Percentiles rank a stretch among this genome's conserved stretches.
phyloP scores from a whole-genome alignment of 2,113 vertebrate species.

The Larimichthys crocea region DNA sequence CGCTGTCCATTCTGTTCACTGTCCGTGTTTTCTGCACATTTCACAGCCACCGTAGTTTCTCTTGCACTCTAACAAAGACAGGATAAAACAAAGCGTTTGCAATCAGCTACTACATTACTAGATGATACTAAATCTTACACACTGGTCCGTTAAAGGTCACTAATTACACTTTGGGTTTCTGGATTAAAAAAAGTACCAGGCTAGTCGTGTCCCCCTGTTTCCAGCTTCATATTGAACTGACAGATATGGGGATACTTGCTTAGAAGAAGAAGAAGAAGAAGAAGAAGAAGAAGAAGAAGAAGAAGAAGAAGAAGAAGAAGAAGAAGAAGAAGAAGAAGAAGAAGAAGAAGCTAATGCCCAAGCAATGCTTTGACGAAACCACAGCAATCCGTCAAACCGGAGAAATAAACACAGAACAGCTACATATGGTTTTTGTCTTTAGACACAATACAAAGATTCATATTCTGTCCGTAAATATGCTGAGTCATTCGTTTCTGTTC shows the following conservation, averaged over 20 bases:
- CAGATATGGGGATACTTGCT: background rate
- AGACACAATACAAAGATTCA: conserved; percentile 23
- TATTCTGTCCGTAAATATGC: conserved; percentile 3
- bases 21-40: too few relatives aligned
- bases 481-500: conserved; percentile 25
- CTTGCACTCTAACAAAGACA: too few relatives aligned
- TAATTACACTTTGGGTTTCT: background rate
- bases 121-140: too few relatives aligned
- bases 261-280: background rate
- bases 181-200: background rate
- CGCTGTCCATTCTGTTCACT: too few relatives aligned
- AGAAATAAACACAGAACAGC: conserved; percentile 17
- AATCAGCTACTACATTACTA: too few relatives aligned
- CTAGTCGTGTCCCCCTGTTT: background rate
- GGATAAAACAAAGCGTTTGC: too few relatives aligned
- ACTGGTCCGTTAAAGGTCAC: background rate
- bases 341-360: background rate
- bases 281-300: too few relatives aligned
- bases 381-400: conserved; percentile 10
- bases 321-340: background rate
- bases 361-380: conserved; percentile 17
- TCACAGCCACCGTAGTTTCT: too few relatives aligned
- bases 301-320: background rate
- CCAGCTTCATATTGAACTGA: background rate
- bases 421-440: conserved; percentile 18